phyloP scores from a whole-genome alignment of 2,888 invertebrate species.

The Himalopsyche anomala region DNA sequence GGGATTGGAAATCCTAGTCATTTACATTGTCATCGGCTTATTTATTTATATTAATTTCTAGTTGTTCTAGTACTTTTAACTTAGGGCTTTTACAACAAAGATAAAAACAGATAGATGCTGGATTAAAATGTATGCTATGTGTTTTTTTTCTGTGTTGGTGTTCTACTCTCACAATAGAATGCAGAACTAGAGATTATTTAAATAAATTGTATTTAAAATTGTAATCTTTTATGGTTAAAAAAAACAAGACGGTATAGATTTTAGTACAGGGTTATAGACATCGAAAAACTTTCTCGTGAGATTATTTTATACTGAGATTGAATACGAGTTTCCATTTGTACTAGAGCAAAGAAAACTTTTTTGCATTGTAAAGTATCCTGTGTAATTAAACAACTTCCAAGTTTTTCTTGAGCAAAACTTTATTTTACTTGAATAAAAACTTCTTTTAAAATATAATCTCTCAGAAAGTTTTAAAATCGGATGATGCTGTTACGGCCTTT shows the following conservation, averaged over 20 bases:
- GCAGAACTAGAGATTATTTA: too few species aligned
- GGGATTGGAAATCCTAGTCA: too few species aligned
- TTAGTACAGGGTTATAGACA: background rate
- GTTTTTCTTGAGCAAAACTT: slow-evolving; percentile 6
- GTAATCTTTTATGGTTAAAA: too few species aligned
- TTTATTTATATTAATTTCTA: too few species aligned
- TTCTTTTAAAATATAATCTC: background rate
- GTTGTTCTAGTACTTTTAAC: too few species aligned
- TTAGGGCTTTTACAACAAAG: too few species aligned
- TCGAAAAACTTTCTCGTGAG: background rate
- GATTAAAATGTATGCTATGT: too few species aligned
- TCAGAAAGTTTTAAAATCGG: background rate
- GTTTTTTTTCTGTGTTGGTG: too few species aligned
- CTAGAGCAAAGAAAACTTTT: slow-evolving; percentile 22
- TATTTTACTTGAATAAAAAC: background rate
- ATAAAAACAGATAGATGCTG: too few species aligned
- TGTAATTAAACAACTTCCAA: slow-evolving; percentile 14
- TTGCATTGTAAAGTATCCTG: slow-evolving; percentile 22
- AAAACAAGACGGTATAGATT: background rate
- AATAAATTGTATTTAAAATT: too few species aligned
- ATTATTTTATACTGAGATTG: background rate
- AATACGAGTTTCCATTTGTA: background rate
- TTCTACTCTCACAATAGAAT: too few species aligned
- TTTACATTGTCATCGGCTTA: too few species aligned
- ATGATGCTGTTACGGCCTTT: background rate